phyloP scores from a whole-genome alignment of 2,888 invertebrate genomes.

The Meteorus cinctellus region DNA sequence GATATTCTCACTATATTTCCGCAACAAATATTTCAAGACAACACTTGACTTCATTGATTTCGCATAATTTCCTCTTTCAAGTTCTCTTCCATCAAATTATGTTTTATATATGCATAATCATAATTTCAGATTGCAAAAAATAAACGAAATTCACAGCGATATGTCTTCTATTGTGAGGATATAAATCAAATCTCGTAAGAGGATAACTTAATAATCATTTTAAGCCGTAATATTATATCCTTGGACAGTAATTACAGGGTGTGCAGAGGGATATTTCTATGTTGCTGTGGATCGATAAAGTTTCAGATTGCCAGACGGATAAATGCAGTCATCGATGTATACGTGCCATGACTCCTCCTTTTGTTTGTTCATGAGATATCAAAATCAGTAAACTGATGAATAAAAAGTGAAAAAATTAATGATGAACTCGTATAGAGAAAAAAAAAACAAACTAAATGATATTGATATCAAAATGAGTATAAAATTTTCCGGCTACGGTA shows the following conservation, averaged over 20 bases:
- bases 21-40: too few species aligned
- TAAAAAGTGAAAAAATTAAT: not conserved
- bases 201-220: slow-evolving; percentile 64
- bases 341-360: slow-evolving; percentile 19
- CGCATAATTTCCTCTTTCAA: too few species aligned
- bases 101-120: not conserved
- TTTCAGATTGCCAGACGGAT: slow-evolving; percentile 44
- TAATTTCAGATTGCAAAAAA: not conserved
- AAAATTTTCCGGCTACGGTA: too few species aligned
- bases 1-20: too few species aligned
- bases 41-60: too few species aligned
- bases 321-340: slow-evolving; percentile 15
- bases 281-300: slow-evolving; percentile 62
- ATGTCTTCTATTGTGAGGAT: not conserved
- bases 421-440: not conserved
- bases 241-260: slow-evolving; percentile 65
- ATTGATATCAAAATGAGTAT: not conserved
- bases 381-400: not conserved
- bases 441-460: not conserved
- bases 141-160: not conserved
- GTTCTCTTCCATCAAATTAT: too few species aligned
- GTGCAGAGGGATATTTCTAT: slow-evolving; percentile 50
- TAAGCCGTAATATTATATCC: slow-evolving; percentile 65
- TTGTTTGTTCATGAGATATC: slow-evolving; percentile 8
- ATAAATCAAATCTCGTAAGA: slow-evolving; percentile 51